Conservation (phyloP, 2,888 invertebrate genomes). For the Philopedon plagiatum region DNA sequence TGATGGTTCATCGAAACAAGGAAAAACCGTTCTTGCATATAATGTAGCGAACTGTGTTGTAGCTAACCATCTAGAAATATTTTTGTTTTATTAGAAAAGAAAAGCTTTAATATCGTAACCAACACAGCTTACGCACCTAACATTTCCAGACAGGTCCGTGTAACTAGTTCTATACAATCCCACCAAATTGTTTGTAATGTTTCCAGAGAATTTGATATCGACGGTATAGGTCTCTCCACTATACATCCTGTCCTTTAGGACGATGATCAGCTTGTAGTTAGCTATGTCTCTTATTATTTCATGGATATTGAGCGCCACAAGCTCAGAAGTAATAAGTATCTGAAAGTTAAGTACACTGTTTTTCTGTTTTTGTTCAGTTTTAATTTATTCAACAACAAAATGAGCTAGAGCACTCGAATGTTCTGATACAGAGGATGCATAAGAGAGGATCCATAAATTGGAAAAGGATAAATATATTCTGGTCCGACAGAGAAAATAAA, state of each 20-base stretch:
- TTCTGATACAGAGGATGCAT: no score
- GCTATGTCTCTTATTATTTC: constrained; percentile 64
- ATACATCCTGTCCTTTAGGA: constrained; percentile 67
- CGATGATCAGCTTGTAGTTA: constrained; percentile 66
- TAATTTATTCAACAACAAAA: no score
- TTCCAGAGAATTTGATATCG: constrained; percentile 72
- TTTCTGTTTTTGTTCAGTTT: no score
- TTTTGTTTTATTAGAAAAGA: no score
- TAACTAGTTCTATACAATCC: constrained; percentile 82
- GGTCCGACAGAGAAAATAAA: no score
- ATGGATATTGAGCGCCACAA: constrained; percentile 55
- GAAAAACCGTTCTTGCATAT: constrained; percentile 78
- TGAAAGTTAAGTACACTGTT: no score
- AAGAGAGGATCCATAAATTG: no score
- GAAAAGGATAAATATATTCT: no score
- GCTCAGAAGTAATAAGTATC: constrained; percentile 49
- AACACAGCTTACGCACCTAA: no score
- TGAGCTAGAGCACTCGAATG: no score
- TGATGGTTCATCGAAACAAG: constrained; percentile 84
- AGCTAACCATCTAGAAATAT: constrained; percentile 71
- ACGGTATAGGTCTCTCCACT: constrained; percentile 72
- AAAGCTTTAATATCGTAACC: background rate
- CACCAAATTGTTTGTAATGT: constrained; percentile 73
- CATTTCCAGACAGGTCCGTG: constrained; percentile 67
- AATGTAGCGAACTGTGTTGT: constrained; percentile 79